These are phyloP conservation scores for Melieria picta DNA, from an alignment of 2,888 invertebrate species.

Conservation along the genomic window DNA sequence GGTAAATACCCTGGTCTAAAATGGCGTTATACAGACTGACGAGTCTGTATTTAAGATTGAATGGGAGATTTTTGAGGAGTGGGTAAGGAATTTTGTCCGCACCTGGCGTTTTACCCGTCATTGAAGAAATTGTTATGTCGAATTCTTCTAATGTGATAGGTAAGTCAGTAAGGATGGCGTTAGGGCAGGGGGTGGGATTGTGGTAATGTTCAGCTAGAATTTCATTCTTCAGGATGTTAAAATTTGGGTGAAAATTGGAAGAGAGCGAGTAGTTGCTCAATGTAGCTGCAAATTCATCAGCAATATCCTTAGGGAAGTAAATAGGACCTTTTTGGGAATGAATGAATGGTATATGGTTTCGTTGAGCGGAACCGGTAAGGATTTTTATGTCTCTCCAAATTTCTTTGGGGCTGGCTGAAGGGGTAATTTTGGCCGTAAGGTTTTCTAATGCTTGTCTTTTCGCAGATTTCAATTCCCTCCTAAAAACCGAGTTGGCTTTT, in stretches of 20 bases:
- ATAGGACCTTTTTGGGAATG: constrained; percentile 2
- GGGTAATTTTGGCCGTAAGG: not conserved
- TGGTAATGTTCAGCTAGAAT: not conserved
- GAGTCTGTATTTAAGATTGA: not conserved
- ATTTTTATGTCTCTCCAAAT: not conserved
- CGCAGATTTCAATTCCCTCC: not conserved
- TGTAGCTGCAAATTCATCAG: constrained; percentile 2
- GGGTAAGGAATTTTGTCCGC: not conserved
- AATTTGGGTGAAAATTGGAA: not conserved
- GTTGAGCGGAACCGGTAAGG: not conserved
- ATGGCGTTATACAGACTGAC: not conserved
- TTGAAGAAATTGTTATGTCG: not conserved
- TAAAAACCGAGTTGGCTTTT: not conserved
- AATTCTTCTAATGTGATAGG: not conserved
- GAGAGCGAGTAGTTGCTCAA: not conserved
- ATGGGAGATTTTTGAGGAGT: not conserved
- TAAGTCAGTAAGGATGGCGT: not conserved
- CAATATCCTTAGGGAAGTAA: not conserved
- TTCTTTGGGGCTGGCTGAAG: not conserved
- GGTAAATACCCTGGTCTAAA: not conserved
- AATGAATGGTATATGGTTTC: not conserved
- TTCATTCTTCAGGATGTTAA: not conserved
- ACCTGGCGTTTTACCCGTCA: not conserved
- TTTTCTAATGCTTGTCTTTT: not conserved
- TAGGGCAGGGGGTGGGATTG: not conserved